Base-by-base conservation (phyloP, 2,113 vertebrate species). In the Dromaius novaehollandiae region DNA sequence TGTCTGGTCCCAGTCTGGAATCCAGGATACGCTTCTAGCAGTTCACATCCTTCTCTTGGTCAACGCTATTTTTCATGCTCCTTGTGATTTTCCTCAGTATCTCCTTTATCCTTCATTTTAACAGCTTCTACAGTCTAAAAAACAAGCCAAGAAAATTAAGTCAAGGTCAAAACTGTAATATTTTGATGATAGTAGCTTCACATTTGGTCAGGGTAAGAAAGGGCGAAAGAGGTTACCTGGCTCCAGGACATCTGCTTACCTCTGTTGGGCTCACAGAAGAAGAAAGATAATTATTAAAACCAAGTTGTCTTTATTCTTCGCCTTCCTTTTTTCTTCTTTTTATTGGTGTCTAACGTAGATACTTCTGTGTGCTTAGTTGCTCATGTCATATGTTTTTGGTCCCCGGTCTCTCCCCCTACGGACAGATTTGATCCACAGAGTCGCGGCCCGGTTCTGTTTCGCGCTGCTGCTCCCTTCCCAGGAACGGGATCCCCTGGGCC, bases 101-200 rank as follows among this genome's bases (percentile, higher is more conserved):
- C 50, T 32, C 46, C 48, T 46, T 84, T 93, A 13, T 61, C n/a
- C 26, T 55, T 73, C 26, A 34, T 76, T 82, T 36, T 91, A 74
- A 97, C 73, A 58, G 26, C 56, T 40, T 88, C 26, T 26, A 76
- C 50, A 26, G 97, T 19, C 97, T 98, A 90, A 44, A 53, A 58
- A 83, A 8, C 26, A 53, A 65, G 50, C 38, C 28, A 75, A 53
- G 44, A 63, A 30, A 44, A 38, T 38, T 7, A 70, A 38, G 38
- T 26, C 38, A 55, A 61, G 70, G n/a, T 32, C 55, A 32, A 44
- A 88, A 53, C 8, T 36, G 24, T 34, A 34, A 26, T 28, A 38
- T 65, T 81, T n/a, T 74, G n/a, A 38, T 56, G 68, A 56, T 13
- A 46, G 28, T 28, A 73, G 8, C 26, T 46, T 38, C 34, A 48